A percentile compares a stretch with the other conserved stretches of the same genome.
These are phyloP conservation scores for Silurus glanis DNA, from an alignment of 2,113 vertebrate species.

Conservation along the genomic window DNA sequence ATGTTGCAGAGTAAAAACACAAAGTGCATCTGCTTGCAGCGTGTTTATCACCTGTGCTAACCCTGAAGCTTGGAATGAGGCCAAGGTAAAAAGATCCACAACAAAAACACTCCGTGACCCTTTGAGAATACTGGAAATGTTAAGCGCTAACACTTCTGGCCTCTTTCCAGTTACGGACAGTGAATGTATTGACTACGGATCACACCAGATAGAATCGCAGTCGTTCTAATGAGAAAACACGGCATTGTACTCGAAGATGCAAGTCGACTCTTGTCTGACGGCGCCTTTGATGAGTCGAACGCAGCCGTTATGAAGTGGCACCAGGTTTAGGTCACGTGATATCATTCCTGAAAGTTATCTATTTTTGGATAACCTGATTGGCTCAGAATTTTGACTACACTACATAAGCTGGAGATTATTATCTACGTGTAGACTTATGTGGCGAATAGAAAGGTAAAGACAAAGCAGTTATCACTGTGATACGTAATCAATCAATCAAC, in stretches of 20 bases:
- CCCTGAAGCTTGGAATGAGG: not conserved
- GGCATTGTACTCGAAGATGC: not conserved
- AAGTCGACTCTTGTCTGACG: constrained; percentile 15
- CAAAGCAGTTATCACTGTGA: not conserved
- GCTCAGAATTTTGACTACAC: not conserved
- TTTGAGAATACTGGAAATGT: not conserved
- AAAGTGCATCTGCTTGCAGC: not conserved
- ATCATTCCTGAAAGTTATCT: constrained; percentile 41
- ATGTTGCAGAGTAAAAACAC: constrained; percentile 2
- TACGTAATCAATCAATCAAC: not conserved
- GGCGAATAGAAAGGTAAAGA: not conserved
- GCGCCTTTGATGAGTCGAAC: not conserved
- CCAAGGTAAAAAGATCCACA: constrained; percentile 11
- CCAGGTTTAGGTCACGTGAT: not conserved
- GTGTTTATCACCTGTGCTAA: not conserved
- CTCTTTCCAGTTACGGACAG: not conserved
- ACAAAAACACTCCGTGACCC: not conserved
- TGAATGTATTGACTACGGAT: not conserved
- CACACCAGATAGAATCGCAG: not conserved
- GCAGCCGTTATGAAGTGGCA: not conserved
- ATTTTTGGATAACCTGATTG: not conserved
- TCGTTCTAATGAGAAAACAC: not conserved
- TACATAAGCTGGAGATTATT: not conserved
- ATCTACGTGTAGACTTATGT: not conserved
- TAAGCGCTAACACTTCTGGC: not conserved